Evolutionary conservation across 2,113 vertebrate species (phyloP).

Genomic region (Alethe diademata): DNA sequence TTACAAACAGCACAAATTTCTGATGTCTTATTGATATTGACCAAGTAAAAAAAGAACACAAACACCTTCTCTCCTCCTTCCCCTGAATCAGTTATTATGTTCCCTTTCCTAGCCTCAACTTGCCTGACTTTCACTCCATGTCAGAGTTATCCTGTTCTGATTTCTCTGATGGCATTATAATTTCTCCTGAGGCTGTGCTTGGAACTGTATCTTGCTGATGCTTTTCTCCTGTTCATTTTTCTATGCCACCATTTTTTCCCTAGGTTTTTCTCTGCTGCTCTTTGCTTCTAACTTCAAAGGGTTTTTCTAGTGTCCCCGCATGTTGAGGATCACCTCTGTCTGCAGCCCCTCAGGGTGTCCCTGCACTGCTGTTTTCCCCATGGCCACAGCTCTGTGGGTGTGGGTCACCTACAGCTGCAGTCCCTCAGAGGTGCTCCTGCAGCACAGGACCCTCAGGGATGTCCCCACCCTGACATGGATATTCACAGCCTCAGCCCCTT

Average conservation of each 20-base stretch:
- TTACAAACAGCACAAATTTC: neutral
- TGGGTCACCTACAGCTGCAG: neutral
- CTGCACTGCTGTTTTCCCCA: neutral
- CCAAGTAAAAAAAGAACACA: neutral
- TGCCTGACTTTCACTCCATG: neutral
- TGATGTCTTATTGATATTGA: neutral
- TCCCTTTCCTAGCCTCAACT: neutral
- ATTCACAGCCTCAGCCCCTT: neutral
- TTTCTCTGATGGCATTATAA: neutral
- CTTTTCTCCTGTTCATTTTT: neutral
- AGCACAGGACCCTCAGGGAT: neutral
- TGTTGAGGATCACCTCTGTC: neutral
- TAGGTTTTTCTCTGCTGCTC: neutral
- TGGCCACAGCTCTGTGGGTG: neutral
- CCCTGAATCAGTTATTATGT: neutral
- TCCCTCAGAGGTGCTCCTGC: neutral
- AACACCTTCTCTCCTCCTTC: neutral
- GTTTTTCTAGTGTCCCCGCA: neutral
- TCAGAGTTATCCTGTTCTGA: neutral
- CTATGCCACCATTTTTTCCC: neutral
- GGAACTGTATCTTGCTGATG: neutral
- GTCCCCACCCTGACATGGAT: accelerated
- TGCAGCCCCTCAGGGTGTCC: neutral
- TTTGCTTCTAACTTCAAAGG: neutral
- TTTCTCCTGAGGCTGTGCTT: neutral